A percentile compares a stretch with the other conserved stretches of the same genome.
Conservation (phyloP, 1,140 invertebrate genomes). For the Sycobia sp. region DNA sequence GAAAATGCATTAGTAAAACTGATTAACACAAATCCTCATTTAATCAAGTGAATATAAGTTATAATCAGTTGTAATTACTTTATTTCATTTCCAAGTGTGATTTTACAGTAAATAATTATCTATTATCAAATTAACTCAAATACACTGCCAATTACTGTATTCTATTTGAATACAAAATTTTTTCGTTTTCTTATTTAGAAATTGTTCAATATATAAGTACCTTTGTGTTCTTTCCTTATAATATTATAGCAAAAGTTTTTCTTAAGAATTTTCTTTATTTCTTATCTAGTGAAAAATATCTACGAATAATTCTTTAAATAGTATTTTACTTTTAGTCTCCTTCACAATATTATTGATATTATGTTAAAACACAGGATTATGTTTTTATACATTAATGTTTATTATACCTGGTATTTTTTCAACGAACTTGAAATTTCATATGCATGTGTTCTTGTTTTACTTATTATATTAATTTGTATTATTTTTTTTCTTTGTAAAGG, state of each 20-base stretch:
- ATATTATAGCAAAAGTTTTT: conserved; percentile 55
- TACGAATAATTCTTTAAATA: conserved; percentile 52
- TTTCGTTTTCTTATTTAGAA: no score
- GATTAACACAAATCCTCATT: no score
- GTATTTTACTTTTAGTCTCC: conserved; percentile 55
- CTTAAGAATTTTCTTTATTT: conserved; percentile 49
- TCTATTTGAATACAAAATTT: conserved; percentile 33
- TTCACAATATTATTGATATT: conserved; percentile 56
- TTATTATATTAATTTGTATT: background rate
- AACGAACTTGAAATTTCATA: conserved; percentile 11
- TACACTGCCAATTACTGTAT: conserved; percentile 42
- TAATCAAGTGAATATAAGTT: conserved; percentile 33
- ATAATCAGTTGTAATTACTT: conserved; percentile 57
- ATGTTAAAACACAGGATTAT: conserved; percentile 58
- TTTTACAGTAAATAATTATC: conserved; percentile 59
- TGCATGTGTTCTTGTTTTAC: conserved; percentile 5
- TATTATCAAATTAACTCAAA: conserved; percentile 50
- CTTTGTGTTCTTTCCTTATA: conserved; percentile 38
- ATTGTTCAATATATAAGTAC: background rate
- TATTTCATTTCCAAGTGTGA: conserved; percentile 56
- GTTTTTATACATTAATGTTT: conserved; percentile 35
- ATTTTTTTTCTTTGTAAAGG: conserved; percentile 10
- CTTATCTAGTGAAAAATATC: conserved; percentile 58
- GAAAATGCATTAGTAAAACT: no score
- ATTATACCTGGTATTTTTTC: conserved; percentile 36